Percentiles rank a stretch among this genome's conserved stretches.
Evolutionary conservation across 1,140 invertebrate genomes (phyloP).

Genomic region (Asbolus verrucosus): DNA sequence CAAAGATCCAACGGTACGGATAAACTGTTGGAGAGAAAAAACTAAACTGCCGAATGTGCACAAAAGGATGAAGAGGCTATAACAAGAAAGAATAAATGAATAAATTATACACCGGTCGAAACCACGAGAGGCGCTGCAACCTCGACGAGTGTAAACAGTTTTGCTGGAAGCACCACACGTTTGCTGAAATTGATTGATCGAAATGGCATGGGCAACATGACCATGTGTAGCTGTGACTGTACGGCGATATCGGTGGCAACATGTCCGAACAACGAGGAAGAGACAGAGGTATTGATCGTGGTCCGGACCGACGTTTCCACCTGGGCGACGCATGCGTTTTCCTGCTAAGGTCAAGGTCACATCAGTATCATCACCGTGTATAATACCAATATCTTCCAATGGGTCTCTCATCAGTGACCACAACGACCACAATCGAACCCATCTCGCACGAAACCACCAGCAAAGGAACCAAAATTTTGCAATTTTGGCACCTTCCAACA

Average conservation of each 20-base stretch:
- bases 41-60: too few relatives aligned
- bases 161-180: neutral
- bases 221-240: constrained; percentile 23
- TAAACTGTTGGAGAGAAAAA: too few relatives aligned
- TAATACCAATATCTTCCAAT: constrained; percentile 14
- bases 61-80: too few relatives aligned
- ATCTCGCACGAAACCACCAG: too few relatives aligned
- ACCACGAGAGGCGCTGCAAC: too few relatives aligned
- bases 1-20: too few relatives aligned
- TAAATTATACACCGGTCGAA: too few relatives aligned
- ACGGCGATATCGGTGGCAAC: neutral
- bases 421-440: too few relatives aligned
- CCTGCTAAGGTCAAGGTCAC: constrained; percentile 42
- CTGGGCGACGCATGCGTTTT: constrained; percentile 40
- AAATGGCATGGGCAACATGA: constrained; percentile 4
- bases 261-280: constrained; percentile 28
- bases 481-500: too few relatives aligned
- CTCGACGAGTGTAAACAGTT: too few relatives aligned
- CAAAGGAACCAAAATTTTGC: too few relatives aligned
- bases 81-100: too few relatives aligned
- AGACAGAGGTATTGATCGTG: constrained; percentile 38
- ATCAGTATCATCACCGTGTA: constrained; percentile 41
- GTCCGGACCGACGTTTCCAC: constrained; percentile 42
- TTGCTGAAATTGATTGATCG: constrained; percentile 10
- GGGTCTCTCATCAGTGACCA: neutral